Base-by-base conservation (phyloP, 2,888 invertebrate species). In the Tipula unca region DNA sequence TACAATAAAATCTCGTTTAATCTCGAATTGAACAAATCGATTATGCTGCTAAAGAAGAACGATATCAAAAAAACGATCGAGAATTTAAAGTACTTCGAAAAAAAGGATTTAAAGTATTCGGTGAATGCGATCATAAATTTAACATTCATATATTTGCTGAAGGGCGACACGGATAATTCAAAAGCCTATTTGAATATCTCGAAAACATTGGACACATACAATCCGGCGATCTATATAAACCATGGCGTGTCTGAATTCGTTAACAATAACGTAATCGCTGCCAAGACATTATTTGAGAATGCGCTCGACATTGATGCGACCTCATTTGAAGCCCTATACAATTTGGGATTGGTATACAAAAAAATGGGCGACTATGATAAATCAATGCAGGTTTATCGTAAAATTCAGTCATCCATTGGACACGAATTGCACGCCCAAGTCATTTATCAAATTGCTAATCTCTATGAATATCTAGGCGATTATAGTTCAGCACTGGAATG, bases 1-100 rank as follows among this genome's bases (percentile, higher is more conserved):
- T 96, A 95, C 88, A 93, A 95, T 48, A 93, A 94, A 89, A 92
- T 97, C 87, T 97, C 96, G 82, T 95, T 95, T 88, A 98, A 96
- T 92, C 91, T 98, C 87, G 98, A 98, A 91, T 95, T 98, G 87
- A 97, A 96, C 90, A 97, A 97, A 90, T 97, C 97, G 0, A 94
- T 97, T 87, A 96, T 96, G 89, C 96, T 94, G 89, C 91, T 97
- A 85, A 95, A 96, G 86, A 95, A 96, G 90, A 94, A 95, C 87
- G 95, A 97, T 89, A 93, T 97, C 85, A 92, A 92, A 85, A 92
- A 95, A 90, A 97, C 97, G 0, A 94, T 96, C 85, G 96, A 96
- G 87, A 96, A 96, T 0, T 91, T 98, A 85, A 96, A 96, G 89
- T 94, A 95, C 87, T 97, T 97, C 89, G 96, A 97, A 89, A 96